These are phyloP conservation scores for Potamilus streckersoni DNA, from an alignment of 1,140 invertebrate genomes.

Conservation along the genomic window DNA sequence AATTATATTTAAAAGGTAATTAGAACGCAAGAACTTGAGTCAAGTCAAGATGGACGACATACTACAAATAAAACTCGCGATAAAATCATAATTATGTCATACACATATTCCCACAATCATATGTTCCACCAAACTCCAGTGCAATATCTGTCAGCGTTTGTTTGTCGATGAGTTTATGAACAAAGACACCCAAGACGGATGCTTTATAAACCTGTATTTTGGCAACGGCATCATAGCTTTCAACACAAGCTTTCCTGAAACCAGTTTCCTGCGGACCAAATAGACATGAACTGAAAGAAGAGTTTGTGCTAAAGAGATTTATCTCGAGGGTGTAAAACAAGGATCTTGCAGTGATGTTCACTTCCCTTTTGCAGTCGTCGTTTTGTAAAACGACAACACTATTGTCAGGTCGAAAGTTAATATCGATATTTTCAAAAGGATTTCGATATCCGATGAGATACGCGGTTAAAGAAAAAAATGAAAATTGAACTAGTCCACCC, in stretches of 20 bases:
- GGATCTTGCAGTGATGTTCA: slow-evolving; percentile 33
- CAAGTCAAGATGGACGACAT: too few relatives aligned
- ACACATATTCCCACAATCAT: slow-evolving; percentile 40
- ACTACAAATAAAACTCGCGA: too few relatives aligned
- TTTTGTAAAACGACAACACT: slow-evolving; percentile 21
- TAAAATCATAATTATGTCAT: too few relatives aligned
- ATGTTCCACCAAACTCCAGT: slow-evolving; percentile 52
- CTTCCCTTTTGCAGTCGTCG: slow-evolving; percentile 42
- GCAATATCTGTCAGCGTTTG: slow-evolving; percentile 33
- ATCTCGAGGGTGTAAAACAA: slow-evolving; percentile 30
- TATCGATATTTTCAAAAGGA: slow-evolving; percentile 27
- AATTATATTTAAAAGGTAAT: too few relatives aligned
- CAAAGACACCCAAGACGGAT: slow-evolving; percentile 1
- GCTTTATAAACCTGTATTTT: slow-evolving; percentile 31
- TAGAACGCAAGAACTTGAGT: too few relatives aligned
- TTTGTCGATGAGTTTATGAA: slow-evolving; percentile 30
- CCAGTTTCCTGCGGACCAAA: slow-evolving; percentile 43
- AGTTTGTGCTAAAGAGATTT: slow-evolving; percentile 6
- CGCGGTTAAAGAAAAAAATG: slow-evolving; percentile 29
- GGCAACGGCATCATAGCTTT: slow-evolving; percentile 45
- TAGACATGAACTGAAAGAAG: slow-evolving; percentile 45
- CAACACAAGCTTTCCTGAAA: slow-evolving; percentile 42
- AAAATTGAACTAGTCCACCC: slow-evolving; percentile 43
- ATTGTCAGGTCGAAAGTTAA: slow-evolving; percentile 47
- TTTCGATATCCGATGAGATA: slow-evolving; percentile 52